Conservation (phyloP, 2,888 invertebrate species). For the Caradrina clavipalpis region DNA sequence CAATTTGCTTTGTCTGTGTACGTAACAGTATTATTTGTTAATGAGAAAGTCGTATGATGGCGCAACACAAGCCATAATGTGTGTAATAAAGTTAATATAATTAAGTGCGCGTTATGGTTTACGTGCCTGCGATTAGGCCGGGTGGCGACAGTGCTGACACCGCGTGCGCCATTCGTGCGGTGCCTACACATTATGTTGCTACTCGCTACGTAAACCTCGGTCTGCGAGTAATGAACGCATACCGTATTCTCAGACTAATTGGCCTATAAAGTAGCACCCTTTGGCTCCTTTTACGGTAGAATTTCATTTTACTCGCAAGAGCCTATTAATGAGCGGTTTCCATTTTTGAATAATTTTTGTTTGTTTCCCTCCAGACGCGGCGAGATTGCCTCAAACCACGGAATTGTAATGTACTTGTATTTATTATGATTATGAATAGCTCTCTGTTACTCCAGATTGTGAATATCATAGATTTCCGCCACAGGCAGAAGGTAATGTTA, state of each 20-base stretch:
- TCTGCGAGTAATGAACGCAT: conserved; percentile 77
- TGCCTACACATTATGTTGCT: conserved; percentile 45
- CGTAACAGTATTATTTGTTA: conserved; percentile 67
- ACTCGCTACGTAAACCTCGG: conserved; percentile 69
- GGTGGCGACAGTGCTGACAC: conserved; percentile 10
- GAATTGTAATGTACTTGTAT: conserved; percentile 30
- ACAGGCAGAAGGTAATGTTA: conserved; percentile 27
- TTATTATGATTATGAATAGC: conserved; percentile 20
- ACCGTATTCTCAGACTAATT: conserved; percentile 81
- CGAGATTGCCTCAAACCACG: conserved; percentile 21
- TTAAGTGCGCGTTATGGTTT: conserved; percentile 70
- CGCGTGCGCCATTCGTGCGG: conserved; percentile 37
- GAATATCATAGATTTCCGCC: conserved; percentile 26
- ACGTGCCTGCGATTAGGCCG: conserved; percentile 42
- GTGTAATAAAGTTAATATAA: conserved; percentile 79
- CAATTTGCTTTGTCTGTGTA: conserved; percentile 36
- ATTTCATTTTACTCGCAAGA: conserved; percentile 74
- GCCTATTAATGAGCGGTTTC: conserved; percentile 50
- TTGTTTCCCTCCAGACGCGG: conserved; percentile 30
- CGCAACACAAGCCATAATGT: conserved; percentile 71
- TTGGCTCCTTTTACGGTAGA: conserved; percentile 67
- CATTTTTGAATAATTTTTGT: conserved; percentile 51
- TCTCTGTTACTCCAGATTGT: conserved; percentile 4
- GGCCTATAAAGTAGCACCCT: conserved; percentile 77
- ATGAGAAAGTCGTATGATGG: conserved; percentile 72